A percentile compares a stretch with the other conserved stretches of the same genome.
phyloP scores from a whole-genome alignment of 2,888 invertebrate species.

The Dryobotodes eremita region DNA sequence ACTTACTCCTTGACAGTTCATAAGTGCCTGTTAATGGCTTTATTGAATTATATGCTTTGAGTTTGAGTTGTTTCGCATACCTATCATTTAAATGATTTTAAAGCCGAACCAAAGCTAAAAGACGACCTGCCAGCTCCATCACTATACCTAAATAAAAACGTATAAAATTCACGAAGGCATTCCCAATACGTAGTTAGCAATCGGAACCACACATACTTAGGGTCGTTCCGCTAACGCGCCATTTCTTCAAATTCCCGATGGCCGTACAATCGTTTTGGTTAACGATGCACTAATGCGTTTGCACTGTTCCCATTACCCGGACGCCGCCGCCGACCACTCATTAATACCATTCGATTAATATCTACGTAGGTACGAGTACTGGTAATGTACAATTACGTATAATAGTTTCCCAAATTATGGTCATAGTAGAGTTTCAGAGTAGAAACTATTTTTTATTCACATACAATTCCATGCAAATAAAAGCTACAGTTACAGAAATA shows the following conservation, averaged over 20 bases:
- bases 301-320: slow-evolving; percentile 83
- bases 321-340: slow-evolving; percentile 71
- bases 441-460: not conserved
- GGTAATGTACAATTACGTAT: slow-evolving; percentile 45
- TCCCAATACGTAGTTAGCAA: slow-evolving; percentile 32
- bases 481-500: slow-evolving; percentile 8
- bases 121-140: not conserved
- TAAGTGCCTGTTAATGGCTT: not conserved
- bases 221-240: slow-evolving; percentile 52
- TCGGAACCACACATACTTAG: slow-evolving; percentile 50
- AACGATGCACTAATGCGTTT: slow-evolving; percentile 89
- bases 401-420: slow-evolving; percentile 38
- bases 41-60: too few species aligned
- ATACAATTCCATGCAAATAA: slow-evolving; percentile 19
- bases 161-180: slow-evolving; percentile 9
- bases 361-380: slow-evolving; percentile 44
- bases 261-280: slow-evolving; percentile 75
- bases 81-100: too few species aligned
- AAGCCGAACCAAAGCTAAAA: not conserved
- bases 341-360: slow-evolving; percentile 77
- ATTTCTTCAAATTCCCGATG: slow-evolving; percentile 68
- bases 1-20: not conserved
- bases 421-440: slow-evolving; percentile 8
- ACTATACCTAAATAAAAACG: not conserved
- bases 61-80: not conserved